Conservation (phyloP, 2,797 vertebrate genomes). For the Oryzias sinensis region DNA sequence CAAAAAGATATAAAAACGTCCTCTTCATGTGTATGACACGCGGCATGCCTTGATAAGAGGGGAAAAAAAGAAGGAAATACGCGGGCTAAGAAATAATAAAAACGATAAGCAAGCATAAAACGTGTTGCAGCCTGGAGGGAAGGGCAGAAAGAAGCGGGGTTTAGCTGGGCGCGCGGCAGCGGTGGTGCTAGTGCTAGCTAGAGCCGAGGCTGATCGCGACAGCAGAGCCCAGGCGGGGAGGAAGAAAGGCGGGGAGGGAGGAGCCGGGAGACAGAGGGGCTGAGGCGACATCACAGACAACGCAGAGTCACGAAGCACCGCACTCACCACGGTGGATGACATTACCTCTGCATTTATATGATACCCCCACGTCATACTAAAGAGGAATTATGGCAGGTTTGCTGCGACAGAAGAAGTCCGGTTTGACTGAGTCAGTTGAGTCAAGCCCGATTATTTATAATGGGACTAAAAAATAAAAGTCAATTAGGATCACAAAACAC, state of each 20-base stretch:
- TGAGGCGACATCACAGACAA: constrained; percentile 23
- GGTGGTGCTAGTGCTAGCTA: constrained; percentile 28
- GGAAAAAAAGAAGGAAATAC: background rate
- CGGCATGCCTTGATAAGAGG: constrained; percentile 1
- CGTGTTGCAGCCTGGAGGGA: constrained; percentile 1
- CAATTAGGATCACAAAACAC: too few relatives aligned
- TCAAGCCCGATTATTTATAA: too few relatives aligned
- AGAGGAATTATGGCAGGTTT: too few relatives aligned
- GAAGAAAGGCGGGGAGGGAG: constrained; percentile 54
- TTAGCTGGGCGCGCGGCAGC: constrained; percentile 6
- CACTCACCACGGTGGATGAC: constrained; percentile 6
- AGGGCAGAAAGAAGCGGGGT: constrained; percentile 9
- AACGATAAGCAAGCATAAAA: background rate
- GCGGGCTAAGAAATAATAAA: background rate
- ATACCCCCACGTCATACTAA: too few relatives aligned
- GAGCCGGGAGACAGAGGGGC: constrained; percentile 35
- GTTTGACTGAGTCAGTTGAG: too few relatives aligned
- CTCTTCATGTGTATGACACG: background rate
- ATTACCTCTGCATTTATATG: too few relatives aligned
- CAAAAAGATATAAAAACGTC: constrained; percentile 9
- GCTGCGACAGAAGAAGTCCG: too few relatives aligned
- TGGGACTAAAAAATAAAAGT: too few relatives aligned
- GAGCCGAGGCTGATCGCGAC: constrained; percentile 23
- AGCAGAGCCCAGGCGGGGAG: constrained; percentile 29
- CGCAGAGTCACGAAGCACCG: constrained; percentile 40